Conservation (phyloP, 2,888 invertebrate genomes). For the Yponomeuta evonymella region DNA sequence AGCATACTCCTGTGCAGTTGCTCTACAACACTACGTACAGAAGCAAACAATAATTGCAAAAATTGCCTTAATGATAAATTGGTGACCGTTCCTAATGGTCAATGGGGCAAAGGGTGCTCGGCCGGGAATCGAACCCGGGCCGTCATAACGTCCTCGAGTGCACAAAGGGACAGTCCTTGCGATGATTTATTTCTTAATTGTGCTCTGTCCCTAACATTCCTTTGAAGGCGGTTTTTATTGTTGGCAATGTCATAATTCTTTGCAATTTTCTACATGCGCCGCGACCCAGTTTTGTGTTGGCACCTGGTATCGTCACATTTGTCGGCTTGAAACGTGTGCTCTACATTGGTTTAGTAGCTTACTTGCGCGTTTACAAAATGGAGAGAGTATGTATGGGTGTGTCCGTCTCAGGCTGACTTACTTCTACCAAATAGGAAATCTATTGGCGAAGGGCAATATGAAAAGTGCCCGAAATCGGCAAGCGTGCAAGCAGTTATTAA, state of each 20-base stretch:
- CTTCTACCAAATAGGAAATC: too few relatives aligned
- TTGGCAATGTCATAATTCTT: constrained; percentile 52
- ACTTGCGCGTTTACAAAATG: too few relatives aligned
- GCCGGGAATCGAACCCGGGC: constrained; percentile 54
- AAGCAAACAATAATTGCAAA: constrained; percentile 72
- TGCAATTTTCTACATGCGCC: constrained; percentile 26
- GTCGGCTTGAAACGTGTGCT: background rate
- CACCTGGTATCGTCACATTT: constrained; percentile 11
- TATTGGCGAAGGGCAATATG: too few relatives aligned
- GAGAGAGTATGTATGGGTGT: too few relatives aligned
- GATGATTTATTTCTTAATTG: constrained; percentile 75
- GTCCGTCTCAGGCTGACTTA: too few relatives aligned
- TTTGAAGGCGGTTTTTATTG: constrained; percentile 46
- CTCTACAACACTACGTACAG: constrained; percentile 32
- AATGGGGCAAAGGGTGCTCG: constrained; percentile 58
- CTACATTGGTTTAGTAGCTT: too few relatives aligned
- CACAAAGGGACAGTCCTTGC: constrained; percentile 53
- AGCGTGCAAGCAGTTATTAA: too few relatives aligned
- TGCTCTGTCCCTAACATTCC: constrained; percentile 46
- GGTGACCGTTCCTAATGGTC: constrained; percentile 70
- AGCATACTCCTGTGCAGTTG: constrained; percentile 38
- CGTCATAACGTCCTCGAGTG: constrained; percentile 69
- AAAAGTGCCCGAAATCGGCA: too few relatives aligned
- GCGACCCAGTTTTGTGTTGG: constrained; percentile 11
- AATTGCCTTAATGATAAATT: constrained; percentile 76